phyloP scores from a whole-genome alignment of 2,113 vertebrate genomes.

The Xyrauchen texanus region DNA sequence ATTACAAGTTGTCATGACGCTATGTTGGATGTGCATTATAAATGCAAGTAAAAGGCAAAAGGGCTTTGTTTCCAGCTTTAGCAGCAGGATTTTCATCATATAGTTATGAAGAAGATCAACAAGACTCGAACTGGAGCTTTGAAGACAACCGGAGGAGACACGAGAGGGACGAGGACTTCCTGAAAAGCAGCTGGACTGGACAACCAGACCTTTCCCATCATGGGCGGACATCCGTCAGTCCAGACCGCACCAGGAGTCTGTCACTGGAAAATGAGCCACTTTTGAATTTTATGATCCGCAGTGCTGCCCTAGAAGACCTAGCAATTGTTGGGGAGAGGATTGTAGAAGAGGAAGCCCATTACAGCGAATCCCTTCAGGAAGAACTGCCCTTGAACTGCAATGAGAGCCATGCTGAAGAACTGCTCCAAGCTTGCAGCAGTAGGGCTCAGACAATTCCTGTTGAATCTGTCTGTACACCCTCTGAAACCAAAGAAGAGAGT shows the following conservation, averaged over 20 bases:
- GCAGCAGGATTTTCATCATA: slow-evolving; percentile 24
- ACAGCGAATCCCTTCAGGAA: slow-evolving; percentile 29
- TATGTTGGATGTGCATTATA: not conserved
- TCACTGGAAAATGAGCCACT: slow-evolving; percentile 49
- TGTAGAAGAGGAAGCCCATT: slow-evolving; percentile 21
- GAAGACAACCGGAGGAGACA: slow-evolving; percentile 25
- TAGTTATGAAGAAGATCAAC: slow-evolving; percentile 1
- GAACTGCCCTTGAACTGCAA: not conserved
- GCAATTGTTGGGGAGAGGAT: slow-evolving; percentile 61
- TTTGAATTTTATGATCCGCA: slow-evolving; percentile 62
- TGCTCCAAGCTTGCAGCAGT: not conserved
- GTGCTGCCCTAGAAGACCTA: slow-evolving; percentile 68
- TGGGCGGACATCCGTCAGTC: slow-evolving; percentile 53
- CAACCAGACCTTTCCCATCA: slow-evolving; percentile 11
- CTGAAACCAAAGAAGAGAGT: not conserved
- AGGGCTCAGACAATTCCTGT: not conserved
- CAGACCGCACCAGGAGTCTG: slow-evolving; percentile 65
- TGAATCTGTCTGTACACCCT: not conserved
- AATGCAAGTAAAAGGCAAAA: slow-evolving; percentile 6
- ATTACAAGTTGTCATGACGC: too few relatives aligned
- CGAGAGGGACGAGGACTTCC: slow-evolving; percentile 40
- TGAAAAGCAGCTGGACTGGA: slow-evolving; percentile 40
- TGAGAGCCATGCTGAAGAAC: not conserved
- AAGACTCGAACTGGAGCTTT: slow-evolving; percentile 20
- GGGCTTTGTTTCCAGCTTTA: slow-evolving; percentile 43